Base-by-base conservation (phyloP, 2,797 vertebrate species). In the Potorous gilbertii region DNA sequence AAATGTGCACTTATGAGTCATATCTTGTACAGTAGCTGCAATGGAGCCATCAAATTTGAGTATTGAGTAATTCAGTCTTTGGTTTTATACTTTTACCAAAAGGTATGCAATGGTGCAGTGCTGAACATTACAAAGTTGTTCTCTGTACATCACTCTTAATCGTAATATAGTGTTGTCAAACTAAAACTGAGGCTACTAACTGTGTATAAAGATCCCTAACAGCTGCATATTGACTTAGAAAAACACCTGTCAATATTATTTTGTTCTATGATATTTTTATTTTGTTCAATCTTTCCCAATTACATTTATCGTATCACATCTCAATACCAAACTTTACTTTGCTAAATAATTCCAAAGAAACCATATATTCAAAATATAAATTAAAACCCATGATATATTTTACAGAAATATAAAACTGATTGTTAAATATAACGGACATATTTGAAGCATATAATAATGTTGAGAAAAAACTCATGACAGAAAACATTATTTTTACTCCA, bases 11-110 rank as follows among this genome's bases (percentile, higher is more conserved):
- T 95, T 81, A 95, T 1, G 4, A 46, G 92, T 96, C 66, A 94
- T 95, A 62, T 91, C 90, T 95, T 97, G 95, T 97, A 96, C 96
- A 97, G 94, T 95, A 94, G 66, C 92, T 96, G 46, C 90, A 93
- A 92, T 95, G 93, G 96, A 94, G 94, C 91, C 95, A 56, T 97
- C 92, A 96, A 90, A 96, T 40, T n/a, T 93, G 93, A 90, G 5
- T 94, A 96, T 96, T 93, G 91, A 54, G 54, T 97, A 46, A 95
- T 91, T 96, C 96, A 95, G 62, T 14, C 66, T 97, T 90, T 94
- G 81, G 62, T 95, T 97, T 93, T 95, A 24, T 97, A 95, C 54
- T 87, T 96, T 96, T 54, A 90, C 34, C 50, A 90, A 90, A 94
- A 94, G 94, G 93, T 81, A 94, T 96, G 95, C 92, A 96, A 95